phyloP scores from a whole-genome alignment of 2,888 invertebrate genomes.

The Hydroisotoma schaefferi region DNA sequence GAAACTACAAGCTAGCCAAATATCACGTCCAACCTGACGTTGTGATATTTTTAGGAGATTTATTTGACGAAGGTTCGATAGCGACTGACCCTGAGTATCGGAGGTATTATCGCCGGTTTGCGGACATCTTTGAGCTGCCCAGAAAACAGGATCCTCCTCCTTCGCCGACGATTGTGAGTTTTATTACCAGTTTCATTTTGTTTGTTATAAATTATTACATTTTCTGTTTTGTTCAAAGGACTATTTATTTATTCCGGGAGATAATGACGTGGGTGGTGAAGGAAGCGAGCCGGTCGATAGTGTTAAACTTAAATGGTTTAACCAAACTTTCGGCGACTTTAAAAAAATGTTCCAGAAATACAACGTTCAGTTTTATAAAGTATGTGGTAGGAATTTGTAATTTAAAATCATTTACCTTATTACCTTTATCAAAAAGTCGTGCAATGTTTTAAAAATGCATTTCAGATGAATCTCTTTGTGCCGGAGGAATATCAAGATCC shows the following conservation, averaged over 20 bases:
- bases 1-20: constrained; percentile 71
- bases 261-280: constrained; percentile 97
- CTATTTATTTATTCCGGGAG: constrained; percentile 80
- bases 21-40: constrained; percentile 73
- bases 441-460: too few relatives aligned
- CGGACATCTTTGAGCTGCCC: constrained; percentile 60
- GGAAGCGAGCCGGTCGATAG: constrained; percentile 64
- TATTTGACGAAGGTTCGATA: constrained; percentile 89
- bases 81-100: constrained; percentile 68
- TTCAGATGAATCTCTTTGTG: constrained; percentile 38
- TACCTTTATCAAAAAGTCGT: too few relatives aligned
- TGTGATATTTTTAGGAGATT: constrained; percentile 85
- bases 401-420: too few relatives aligned
- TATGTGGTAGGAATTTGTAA: too few relatives aligned
- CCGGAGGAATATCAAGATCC: constrained; percentile 37
- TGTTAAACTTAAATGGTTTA: constrained; percentile 69
- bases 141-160: constrained; percentile 36
- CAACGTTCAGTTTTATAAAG: constrained; percentile 54
- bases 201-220: neutral
- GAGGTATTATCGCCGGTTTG: constrained; percentile 70
- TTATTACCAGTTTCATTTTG: neutral
- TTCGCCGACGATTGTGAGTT: constrained; percentile 9
- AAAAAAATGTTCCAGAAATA: constrained; percentile 51
- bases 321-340: constrained; percentile 68
- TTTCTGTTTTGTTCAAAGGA: constrained; percentile 38